Conservation (phyloP, 2,113 vertebrate species). For the Ondatra zibethicus region DNA sequence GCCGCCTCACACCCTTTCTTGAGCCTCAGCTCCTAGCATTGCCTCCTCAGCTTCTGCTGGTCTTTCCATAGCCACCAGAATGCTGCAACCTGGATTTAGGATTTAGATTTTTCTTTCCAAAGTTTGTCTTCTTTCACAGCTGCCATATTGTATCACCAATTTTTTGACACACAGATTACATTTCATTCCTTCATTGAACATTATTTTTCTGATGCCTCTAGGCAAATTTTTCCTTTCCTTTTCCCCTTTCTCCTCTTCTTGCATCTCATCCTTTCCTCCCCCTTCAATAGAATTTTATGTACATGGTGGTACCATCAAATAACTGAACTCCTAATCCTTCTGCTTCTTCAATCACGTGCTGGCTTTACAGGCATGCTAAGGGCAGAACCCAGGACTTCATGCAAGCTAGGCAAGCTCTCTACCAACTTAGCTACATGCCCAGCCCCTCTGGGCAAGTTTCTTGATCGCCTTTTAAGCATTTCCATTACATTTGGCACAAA, state of each 20-base stretch:
- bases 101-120: conserved; percentile 14
- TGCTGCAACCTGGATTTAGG: neutral
- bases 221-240: neutral
- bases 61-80: neutral
- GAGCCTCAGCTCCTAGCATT: neutral
- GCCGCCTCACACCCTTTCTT: neutral
- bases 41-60: neutral
- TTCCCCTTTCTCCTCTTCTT: neutral
- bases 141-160: neutral
- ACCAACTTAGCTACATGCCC: neutral
- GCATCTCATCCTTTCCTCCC: neutral
- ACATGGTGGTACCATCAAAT: neutral
- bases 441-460: neutral
- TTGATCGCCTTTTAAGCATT: neutral
- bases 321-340: neutral
- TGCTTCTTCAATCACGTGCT: neutral
- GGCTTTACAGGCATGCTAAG: neutral
- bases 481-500: neutral
- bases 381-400: neutral
- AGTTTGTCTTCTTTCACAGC: neutral
- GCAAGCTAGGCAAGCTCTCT: neutral
- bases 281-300: neutral
- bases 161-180: neutral
- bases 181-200: neutral
- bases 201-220: neutral